Base-by-base conservation (phyloP, 2,113 vertebrate species). In the Oreocharis arfaki region DNA sequence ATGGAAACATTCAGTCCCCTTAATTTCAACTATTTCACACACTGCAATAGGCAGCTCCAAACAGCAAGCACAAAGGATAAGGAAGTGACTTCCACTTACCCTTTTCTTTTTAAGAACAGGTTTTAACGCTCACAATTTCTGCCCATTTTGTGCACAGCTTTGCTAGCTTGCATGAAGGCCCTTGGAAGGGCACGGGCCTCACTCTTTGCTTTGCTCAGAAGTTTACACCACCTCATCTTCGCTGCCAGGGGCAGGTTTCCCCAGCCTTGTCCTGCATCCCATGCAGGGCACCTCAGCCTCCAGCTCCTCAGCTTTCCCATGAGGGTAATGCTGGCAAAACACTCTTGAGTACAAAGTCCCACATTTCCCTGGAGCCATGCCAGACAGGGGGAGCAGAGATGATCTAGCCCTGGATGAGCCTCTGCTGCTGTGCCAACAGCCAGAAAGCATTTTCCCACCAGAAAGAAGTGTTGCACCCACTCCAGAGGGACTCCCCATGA, bases 1-100 rank as follows among this genome's bases (percentile, higher is more conserved):
- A 87, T 84, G 81, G 63, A 95, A 94, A 82, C 74, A 84, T 75
- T 71, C 33, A 20, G 37, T 47, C 47, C 55, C 35, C 52, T 23
- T 64, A 12, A 69, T 87, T 90, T 53, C 76, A 75, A 10, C 21
- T 59, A 2, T 64, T 90, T 59, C 69, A 64, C 60, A 37, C n/a
- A 4, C 23, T 68, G 56, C 83, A 74, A 78, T 4, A 86, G 37
- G 12, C 1, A 7, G 27, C 28, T 67, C 42, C 68, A 81, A 84
- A 55, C 11, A 77, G 32, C 44, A 50, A 80, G 44, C 24, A 92
- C 21, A 77, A 56, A 83, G 26, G n/a, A 21, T 20, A 68, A 60
- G 39, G 75, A 78, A 63, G 35, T 11, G 23, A 70, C 59, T 80
- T 27, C 35, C 11, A 15, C 47, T 69, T 57, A n/a, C 17, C 16